Base-by-base conservation (phyloP, 1,140 invertebrate species). In the Vanessa tameamea region DNA sequence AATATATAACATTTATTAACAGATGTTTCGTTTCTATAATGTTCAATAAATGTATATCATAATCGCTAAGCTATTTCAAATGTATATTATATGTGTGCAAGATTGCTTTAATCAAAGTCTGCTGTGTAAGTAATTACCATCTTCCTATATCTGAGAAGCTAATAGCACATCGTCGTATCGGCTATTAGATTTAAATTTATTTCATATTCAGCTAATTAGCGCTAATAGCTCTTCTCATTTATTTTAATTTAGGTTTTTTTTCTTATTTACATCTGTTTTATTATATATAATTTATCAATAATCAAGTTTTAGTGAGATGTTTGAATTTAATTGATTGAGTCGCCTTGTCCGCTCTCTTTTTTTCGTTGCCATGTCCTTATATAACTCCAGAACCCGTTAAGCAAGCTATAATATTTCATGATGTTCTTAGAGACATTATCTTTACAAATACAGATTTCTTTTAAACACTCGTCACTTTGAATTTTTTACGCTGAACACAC, bases 101-200 rank as follows among this genome's bases (percentile, higher is more conserved):
- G 12, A 57, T 57, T 23, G 8, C 55, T 57, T 57, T 57, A 57
- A 53, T 26, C 55, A 20, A 57, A 23, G 9, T 23, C 55, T 9
- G 55, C 16, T 23, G 55, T 16, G 55, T 23, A 57, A 57, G 53
- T 57, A 57, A 57, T 57, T 23, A 20, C 55, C 16, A 26, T 23
- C 20, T 57, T 57, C 55, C 55, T 16, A n/a, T 26, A 26, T 57
- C 16, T 4, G 16, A 51, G 48, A 26, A 57, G 55, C 20, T 57
- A 57, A 23, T 57, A 23, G 55, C 55, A 9, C 3, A 8, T 9
- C 55, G 55, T 26, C 20, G 20, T 9, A 57, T 57, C 8, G 37
- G 23, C 55, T 57, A 20, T 53, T 53, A 53, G n/a, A 53, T 53
- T 53, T n/a, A 53, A n/a, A 16, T 53, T 53, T n/a, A 53, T 53